phyloP scores from a whole-genome alignment of 1,140 invertebrate species.

The Drosophila tristis region DNA sequence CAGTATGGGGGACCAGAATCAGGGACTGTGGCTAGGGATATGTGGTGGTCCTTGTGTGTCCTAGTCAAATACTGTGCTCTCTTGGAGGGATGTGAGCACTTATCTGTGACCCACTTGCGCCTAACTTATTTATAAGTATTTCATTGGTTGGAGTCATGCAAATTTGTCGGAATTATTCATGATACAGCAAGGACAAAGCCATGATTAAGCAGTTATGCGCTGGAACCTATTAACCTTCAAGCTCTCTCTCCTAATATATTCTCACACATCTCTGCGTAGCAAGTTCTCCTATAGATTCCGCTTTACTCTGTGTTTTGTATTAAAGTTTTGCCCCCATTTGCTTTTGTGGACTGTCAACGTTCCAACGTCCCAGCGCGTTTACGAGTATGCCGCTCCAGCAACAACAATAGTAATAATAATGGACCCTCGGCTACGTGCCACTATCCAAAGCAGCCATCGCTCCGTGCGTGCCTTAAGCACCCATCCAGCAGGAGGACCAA shows the following conservation, averaged over 20 bases:
- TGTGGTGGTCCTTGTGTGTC: slow-evolving; percentile 18
- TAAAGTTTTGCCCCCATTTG: slow-evolving; percentile 18
- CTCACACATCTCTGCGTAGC: slow-evolving; percentile 8
- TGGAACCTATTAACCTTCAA: slow-evolving; percentile 12
- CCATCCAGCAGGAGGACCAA: slow-evolving; percentile 9
- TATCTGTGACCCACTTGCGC: slow-evolving; percentile 63
- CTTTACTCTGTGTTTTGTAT: slow-evolving; percentile 5
- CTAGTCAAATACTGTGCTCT: slow-evolving; percentile 28
- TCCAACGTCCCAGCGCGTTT: slow-evolving; percentile 13
- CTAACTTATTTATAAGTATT: slow-evolving; percentile 58
- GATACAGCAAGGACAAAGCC: slow-evolving; percentile 18
- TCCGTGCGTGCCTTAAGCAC: slow-evolving; percentile 55
- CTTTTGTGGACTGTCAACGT: slow-evolving; percentile 36
- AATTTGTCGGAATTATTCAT: slow-evolving; percentile 64
- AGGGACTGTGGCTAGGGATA: not conserved
- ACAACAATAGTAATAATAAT: slow-evolving; percentile 29
- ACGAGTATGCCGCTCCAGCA: slow-evolving; percentile 18
- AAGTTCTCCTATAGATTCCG: not conserved
- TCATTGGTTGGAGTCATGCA: slow-evolving; percentile 46
- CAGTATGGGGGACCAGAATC: not conserved
- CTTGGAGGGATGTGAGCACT: slow-evolving; percentile 44
- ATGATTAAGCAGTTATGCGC: not conserved
- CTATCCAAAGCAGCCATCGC: slow-evolving; percentile 45
- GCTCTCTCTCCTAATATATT: slow-evolving; percentile 14
- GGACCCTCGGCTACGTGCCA: slow-evolving; percentile 56